A percentile compares a stretch with the other conserved stretches of the same genome.
These are phyloP conservation scores for Lindbergichthys nudifrons DNA, from an alignment of 2,797 vertebrate species.

Conservation along the genomic window DNA sequence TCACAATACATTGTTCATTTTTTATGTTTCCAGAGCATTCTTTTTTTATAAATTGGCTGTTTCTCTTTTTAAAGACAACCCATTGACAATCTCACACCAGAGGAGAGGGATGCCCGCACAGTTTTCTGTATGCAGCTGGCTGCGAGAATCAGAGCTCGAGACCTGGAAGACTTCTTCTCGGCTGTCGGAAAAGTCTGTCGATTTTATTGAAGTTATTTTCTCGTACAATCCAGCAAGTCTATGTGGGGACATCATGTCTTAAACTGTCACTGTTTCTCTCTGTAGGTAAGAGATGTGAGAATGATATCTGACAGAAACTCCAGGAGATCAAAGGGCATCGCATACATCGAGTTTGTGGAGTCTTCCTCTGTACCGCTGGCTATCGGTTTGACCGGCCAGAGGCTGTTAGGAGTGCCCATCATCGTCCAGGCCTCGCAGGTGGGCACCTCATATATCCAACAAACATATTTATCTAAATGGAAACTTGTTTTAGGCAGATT, in stretches of 20 bases:
- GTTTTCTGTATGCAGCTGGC: constrained; percentile 99
- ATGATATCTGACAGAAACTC: constrained; percentile 99
- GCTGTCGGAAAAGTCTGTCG: constrained; percentile 94
- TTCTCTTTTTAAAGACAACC: constrained; percentile 86
- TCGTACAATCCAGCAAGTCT: not conserved
- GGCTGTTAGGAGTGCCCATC: constrained; percentile 96
- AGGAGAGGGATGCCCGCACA: constrained; percentile 97
- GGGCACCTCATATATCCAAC: constrained; percentile 24
- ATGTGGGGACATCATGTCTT: not conserved
- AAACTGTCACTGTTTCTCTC: not conserved
- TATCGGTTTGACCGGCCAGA: constrained; percentile 96
- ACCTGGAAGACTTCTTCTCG: constrained; percentile 98
- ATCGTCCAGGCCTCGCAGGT: constrained; percentile 99
- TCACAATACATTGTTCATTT: not conserved
- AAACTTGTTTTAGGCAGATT: not conserved
- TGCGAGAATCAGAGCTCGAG: constrained; percentile 96
- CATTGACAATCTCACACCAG: constrained; percentile 97
- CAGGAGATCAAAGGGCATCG: constrained; percentile 97
- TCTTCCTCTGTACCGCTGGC: constrained; percentile 96
- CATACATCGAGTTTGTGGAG: constrained; percentile 98
- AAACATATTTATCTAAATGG: not conserved
- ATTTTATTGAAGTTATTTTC: not conserved
- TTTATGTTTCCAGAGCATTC: not conserved
- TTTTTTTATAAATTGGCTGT: not conserved
- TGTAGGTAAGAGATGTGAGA: constrained; percentile 95